Base-by-base conservation (phyloP, 2,888 invertebrate genomes). In the Podabrus alpinus region DNA sequence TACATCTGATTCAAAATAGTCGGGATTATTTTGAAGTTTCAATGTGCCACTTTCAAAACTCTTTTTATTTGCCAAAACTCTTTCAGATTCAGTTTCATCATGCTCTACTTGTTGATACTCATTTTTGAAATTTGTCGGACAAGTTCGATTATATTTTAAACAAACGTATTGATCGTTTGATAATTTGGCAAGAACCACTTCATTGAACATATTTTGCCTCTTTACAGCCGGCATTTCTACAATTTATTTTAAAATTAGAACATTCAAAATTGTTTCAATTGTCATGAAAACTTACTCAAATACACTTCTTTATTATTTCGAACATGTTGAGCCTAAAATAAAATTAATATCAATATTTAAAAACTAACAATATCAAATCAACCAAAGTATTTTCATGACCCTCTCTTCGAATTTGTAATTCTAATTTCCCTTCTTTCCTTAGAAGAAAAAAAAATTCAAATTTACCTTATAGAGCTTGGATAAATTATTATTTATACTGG, bases 81-180 rank as follows among this genome's bases (percentile, higher is more conserved):
- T 91, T 59, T 89, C 87, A 0, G 92, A 92, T 0, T 92, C 90
- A 17, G 90, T 89, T 79, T 91, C 91, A 77, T 93, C 91, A 91
- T 93, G 94, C 68, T 91, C 88, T 3, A 91, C 87, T 29, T 90
- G 87, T 0, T 91, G 89, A 1, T 89, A 88, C 10, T 92, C 91
- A 79, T 86, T 91, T 80, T 90, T 89, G 83, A 92, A 92, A 10
- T 84, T 84, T n/a, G 85, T 83, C 0, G 93, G 92, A 60, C 91
- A 88, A 0, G 88, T 88, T 75, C 89, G 89, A 84, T 93, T 92
- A 66, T 93, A 86, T 83, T 92, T 92, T 76, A 94, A 90, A 24
- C 93, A 94, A 9, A 92, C 89, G 78, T 91, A 92, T 81, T 91
- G 90, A 0, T 91, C 92, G 0, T 89, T 86, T 0, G 91, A 91